A percentile compares a stretch with the other conserved stretches of the same genome.
These are phyloP conservation scores for Speoplatyrhinus poulsoni DNA, from an alignment of 2,113 vertebrate species.

Conservation along the genomic window DNA sequence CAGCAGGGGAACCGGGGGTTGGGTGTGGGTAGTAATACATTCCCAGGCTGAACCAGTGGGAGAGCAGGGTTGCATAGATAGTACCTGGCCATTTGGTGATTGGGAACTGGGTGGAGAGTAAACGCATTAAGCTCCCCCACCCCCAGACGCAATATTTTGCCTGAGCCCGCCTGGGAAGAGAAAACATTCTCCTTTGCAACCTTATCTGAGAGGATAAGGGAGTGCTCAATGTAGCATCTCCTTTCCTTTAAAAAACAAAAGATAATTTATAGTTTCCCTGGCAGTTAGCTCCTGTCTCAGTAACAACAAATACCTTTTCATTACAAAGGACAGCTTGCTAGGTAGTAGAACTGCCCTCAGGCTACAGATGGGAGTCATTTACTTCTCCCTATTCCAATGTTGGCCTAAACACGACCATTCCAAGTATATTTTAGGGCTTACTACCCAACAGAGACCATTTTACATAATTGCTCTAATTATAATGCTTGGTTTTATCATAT, in stretches of 20 bases:
- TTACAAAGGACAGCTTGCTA: conserved; percentile 67
- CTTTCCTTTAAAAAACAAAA: conserved; percentile 40
- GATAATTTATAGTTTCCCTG: conserved; percentile 75
- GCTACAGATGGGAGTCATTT: conserved; percentile 74
- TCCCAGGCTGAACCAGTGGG: conserved; percentile 49
- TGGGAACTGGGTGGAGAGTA: conserved; percentile 57
- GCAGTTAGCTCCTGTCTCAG: conserved; percentile 68
- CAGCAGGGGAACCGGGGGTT: conserved; percentile 51
- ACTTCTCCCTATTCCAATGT: conserved; percentile 53
- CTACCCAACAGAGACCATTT: conserved; percentile 57
- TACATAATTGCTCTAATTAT: conserved; percentile 70
- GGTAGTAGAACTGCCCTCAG: conserved; percentile 53
- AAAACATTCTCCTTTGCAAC: conserved; percentile 65
- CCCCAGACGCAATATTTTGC: conserved; percentile 44
- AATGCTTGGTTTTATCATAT: conserved; percentile 68
- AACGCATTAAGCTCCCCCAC: conserved; percentile 53
- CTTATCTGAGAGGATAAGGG: conserved; percentile 63
- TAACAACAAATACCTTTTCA: conserved; percentile 79
- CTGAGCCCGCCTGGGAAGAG: conserved; percentile 49
- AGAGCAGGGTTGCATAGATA: conserved; percentile 50
- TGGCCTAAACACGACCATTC: conserved; percentile 53
- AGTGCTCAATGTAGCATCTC: conserved; percentile 59
- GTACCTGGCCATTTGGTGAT: conserved; percentile 76
- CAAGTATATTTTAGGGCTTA: conserved; percentile 67
- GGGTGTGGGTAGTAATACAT: conserved; percentile 39